Percentiles rank a stretch among this genome's conserved stretches.
phyloP scores from a whole-genome alignment of 2,888 invertebrate genomes.

The Zygothrica quintamaculata region DNA sequence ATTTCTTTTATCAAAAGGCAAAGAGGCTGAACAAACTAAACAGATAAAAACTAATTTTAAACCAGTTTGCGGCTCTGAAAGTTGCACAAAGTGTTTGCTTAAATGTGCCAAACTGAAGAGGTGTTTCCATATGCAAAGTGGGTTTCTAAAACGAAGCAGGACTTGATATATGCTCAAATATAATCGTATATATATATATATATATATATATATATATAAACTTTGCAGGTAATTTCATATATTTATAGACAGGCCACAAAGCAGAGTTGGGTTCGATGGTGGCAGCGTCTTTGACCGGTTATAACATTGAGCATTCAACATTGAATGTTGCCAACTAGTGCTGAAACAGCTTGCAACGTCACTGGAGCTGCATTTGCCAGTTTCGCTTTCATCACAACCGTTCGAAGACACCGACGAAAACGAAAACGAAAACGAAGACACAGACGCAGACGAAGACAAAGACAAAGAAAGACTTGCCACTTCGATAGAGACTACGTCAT shows the following conservation, averaged over 20 bases:
- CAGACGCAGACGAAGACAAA: conserved; percentile 34
- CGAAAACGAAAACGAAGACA: conserved; percentile 27
- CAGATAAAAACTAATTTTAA: conserved; percentile 48
- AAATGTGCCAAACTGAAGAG: conserved; percentile 59
- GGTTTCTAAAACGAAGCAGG: conserved; percentile 69
- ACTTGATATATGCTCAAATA: conserved; percentile 4
- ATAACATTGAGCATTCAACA: conserved; percentile 67
- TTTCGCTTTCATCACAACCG: conserved; percentile 68
- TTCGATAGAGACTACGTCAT: conserved; percentile 30
- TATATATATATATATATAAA: background rate
- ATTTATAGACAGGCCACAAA: background rate
- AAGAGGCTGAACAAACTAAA: conserved; percentile 38
- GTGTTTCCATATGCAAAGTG: conserved; percentile 67
- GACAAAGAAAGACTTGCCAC: conserved; percentile 11
- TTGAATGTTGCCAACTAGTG: conserved; percentile 44
- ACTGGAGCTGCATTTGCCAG: conserved; percentile 54
- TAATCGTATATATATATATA: background rate
- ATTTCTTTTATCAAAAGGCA: conserved; percentile 1
- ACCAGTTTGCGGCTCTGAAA: conserved; percentile 61
- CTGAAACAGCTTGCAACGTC: conserved; percentile 62
- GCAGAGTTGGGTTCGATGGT: background rate
- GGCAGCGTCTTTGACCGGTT: conserved; percentile 69
- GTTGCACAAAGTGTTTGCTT: conserved; percentile 37
- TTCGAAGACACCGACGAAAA: conserved; percentile 19
- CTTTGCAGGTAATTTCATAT: too few species aligned